Evolutionary conservation across 2,888 invertebrate genomes (phyloP), one percentile per base, ranked within the genome.

Genomic region (Conomelus anceps): DNA sequence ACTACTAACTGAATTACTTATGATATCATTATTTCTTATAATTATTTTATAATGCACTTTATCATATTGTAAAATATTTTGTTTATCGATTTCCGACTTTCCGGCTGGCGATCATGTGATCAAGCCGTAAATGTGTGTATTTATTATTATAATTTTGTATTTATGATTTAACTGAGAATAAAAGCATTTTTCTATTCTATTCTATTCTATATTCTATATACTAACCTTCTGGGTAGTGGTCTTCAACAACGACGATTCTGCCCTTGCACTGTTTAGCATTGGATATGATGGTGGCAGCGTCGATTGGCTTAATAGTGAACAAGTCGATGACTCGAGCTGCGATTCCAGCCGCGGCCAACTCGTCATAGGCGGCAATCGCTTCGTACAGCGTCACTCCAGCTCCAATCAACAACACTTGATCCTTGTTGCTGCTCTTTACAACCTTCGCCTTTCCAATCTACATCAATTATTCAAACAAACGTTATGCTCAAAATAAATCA

Each of bases 281-380:
- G 88, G 94, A 94, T 84, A 96, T 93, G 84, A 99, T 96, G 0
- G 96, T 95, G 0, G 95, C 95, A 89, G 94, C 95, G 94, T 99
- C 99, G 91, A 99, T 94, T 0, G 99, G 99, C 94, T 99, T 99
- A 90, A 99, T 94, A 13, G 99, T 99, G 94, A 99, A 99, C 7
- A 97, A 98, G 94, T 99, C 99, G 93, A 99, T 93, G 23, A 99
- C 96, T 86, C 99, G 95, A 0, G 96, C 96, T 89, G 95, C 94
- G 89, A 98, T 94, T 20, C 97, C 97, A n/a, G 93, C 93, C 92
- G 95, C 95, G 11, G 94, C 95, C 89, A 99, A 94, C 90, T 95
- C 94, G 90, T 96, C 96, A 0, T 98, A 97, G 23, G 99, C 99
- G 90, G 95, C 95, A 86, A 99, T 91, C 0, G 98, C 97, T 93